Percentiles rank a stretch among this genome's conserved stretches.
Conservation (phyloP, 2,888 invertebrate species). For the Cryptops parisi region DNA sequence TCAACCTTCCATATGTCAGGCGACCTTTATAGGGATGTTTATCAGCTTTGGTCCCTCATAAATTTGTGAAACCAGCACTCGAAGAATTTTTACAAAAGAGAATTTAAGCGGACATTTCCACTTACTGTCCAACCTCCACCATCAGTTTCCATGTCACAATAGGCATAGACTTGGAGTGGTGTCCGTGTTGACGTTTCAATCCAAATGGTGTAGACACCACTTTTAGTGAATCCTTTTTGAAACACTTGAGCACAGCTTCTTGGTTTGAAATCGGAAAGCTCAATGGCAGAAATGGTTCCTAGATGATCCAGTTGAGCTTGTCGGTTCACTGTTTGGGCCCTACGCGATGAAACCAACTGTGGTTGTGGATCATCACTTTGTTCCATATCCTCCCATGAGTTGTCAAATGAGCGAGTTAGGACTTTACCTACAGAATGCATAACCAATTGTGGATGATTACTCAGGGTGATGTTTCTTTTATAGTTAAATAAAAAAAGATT, state of each 20-base stretch:
- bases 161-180: conserved; percentile 11
- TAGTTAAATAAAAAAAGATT: too few relatives aligned
- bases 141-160: conserved; percentile 19
- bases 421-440: background rate
- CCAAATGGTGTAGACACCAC: conserved; percentile 19
- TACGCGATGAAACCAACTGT: background rate
- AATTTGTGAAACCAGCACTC: too few relatives aligned
- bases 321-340: background rate
- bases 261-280: background rate
- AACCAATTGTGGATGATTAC: background rate
- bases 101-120: background rate
- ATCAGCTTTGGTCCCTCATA: too few relatives aligned
- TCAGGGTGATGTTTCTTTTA: too few relatives aligned
- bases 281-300: background rate
- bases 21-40: too few relatives aligned
- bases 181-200: conserved; percentile 12
- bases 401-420: background rate
- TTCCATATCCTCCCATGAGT: background rate
- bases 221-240: conserved; percentile 15
- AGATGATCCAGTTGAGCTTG: background rate
- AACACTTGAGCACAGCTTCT: conserved; percentile 16
- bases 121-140: conserved; percentile 21
- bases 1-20: too few relatives aligned
- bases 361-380: background rate
- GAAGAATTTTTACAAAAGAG: too few relatives aligned